A percentile compares a stretch with the other conserved stretches of the same genome.
These are phyloP conservation scores for Coendou prehensilis DNA, from an alignment of 2,797 vertebrate species.

Conservation along the genomic window DNA sequence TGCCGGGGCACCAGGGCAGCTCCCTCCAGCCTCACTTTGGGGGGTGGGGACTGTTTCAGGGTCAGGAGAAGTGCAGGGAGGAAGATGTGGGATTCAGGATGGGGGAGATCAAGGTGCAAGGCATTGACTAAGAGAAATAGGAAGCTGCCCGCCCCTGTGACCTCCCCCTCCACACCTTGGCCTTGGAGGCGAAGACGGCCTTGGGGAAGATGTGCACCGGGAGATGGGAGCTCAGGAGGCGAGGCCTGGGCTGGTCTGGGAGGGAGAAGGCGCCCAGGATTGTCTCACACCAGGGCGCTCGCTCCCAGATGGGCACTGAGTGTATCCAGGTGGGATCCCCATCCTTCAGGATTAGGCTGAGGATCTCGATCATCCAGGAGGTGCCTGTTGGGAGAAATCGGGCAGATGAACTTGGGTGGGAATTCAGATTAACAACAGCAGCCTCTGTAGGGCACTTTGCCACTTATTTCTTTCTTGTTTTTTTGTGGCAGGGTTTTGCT, in stretches of 20 bases:
- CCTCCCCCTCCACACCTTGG: conserved; percentile 89
- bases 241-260: conserved; percentile 87
- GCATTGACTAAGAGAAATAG: rapidly evolving
- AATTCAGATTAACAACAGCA: rapidly evolving
- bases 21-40: not conserved
- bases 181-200: conserved; percentile 90
- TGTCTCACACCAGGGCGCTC: conserved; percentile 94
- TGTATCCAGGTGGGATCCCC: conserved; percentile 90
- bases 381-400: conserved; percentile 79
- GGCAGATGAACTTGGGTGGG: rapidly evolving
- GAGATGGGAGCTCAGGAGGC: conserved; percentile 92
- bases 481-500: not conserved
- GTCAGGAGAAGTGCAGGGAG: conserved; percentile 85
- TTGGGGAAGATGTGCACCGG: conserved; percentile 90
- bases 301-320: conserved; percentile 92
- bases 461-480: not conserved
- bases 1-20: not conserved
- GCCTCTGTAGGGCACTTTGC: not conserved
- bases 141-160: not conserved
- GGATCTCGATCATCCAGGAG: conserved; percentile 88
- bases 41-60: not conserved
- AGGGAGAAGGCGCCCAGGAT: conserved; percentile 81
- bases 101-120: not conserved
- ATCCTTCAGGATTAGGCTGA: conserved; percentile 90
- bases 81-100: not conserved